phyloP scores from a whole-genome alignment of 2,113 vertebrate species.

The Nothoprocta pentlandii region DNA sequence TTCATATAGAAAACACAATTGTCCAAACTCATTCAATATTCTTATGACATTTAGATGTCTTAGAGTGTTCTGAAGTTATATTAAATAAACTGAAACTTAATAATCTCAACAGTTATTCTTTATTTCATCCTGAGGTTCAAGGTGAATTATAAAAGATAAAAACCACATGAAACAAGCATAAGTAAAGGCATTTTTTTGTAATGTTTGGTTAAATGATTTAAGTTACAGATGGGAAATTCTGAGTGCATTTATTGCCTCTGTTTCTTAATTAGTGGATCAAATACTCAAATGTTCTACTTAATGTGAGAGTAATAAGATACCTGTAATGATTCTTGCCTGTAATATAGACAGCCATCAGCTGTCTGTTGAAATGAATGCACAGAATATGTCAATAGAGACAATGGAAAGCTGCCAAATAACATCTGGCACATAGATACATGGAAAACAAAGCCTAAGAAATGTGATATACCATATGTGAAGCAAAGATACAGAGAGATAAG shows the following conservation, averaged over 20 bases:
- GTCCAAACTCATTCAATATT: neutral
- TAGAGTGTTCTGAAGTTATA: neutral
- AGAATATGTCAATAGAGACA: conserved; percentile 11
- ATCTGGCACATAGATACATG: neutral
- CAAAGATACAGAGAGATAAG: conserved; percentile 27
- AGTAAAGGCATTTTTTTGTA: neutral
- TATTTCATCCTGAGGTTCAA: neutral
- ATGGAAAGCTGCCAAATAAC: conserved; percentile 1
- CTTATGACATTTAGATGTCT: neutral
- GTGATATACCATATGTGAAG: conserved; percentile 13
- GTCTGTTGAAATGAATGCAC: neutral
- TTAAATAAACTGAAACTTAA: neutral
- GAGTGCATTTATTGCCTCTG: neutral
- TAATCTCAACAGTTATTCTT: neutral
- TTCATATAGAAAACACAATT: neutral
- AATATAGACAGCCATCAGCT: neutral
- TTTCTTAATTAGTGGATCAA: neutral
- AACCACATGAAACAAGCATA: neutral
- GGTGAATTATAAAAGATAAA: neutral
- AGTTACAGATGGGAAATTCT: neutral
- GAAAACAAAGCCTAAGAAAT: conserved; percentile 10
- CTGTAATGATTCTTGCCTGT: neutral
- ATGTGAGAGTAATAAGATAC: conserved; percentile 11
- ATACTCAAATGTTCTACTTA: neutral
- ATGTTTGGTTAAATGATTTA: neutral